Evolutionary conservation across 2,888 invertebrate genomes (phyloP).

Genomic region (Sesamia inferens): DNA sequence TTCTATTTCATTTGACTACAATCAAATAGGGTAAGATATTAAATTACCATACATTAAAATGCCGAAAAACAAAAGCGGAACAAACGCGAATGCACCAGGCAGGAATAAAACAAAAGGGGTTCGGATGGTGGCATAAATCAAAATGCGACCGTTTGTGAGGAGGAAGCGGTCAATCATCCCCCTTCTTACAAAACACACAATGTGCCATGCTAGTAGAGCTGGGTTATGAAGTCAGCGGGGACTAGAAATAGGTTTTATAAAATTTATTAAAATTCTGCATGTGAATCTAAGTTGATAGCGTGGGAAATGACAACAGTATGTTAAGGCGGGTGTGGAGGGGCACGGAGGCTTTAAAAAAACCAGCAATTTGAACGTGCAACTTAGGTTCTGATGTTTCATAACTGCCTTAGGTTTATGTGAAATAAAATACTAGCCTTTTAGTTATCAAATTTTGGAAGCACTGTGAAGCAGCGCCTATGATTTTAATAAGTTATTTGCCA

Average conservation of each 20-base stretch:
- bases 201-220: constrained; percentile 66
- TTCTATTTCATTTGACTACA: constrained; percentile 39
- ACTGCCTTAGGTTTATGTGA: neutral
- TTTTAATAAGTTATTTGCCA: constrained; percentile 42
- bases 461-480: neutral
- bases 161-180: constrained; percentile 88
- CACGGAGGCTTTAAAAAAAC: neutral
- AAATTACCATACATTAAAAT: constrained; percentile 76
- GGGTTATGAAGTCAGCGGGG: constrained; percentile 59
- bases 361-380: neutral
- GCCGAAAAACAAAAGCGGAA: constrained; percentile 67
- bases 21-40: constrained; percentile 63
- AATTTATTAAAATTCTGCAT: no score
- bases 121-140: constrained; percentile 76
- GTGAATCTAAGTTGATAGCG: neutral
- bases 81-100: constrained; percentile 71
- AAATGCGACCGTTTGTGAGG: constrained; percentile 80
- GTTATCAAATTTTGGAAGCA: constrained; percentile 14
- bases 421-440: neutral
- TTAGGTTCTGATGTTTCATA: neutral
- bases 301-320: no score
- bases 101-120: constrained; percentile 75
- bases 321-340: no score
- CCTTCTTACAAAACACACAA: constrained; percentile 78
- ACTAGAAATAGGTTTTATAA: neutral